Evolutionary conservation across 2,888 invertebrate species (phyloP).

Genomic region (Onthophagus sagittarius): DNA sequence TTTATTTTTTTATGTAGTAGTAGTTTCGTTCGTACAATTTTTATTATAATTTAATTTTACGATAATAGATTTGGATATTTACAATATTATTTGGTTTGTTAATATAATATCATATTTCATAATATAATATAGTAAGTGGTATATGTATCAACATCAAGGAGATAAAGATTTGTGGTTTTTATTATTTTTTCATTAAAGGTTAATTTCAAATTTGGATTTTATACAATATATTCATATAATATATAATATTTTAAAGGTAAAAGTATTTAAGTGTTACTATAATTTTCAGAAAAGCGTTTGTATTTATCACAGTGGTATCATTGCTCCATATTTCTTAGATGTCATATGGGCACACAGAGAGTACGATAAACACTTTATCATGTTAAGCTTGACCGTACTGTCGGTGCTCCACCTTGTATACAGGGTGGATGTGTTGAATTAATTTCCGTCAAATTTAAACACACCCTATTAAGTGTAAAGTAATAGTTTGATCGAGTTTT

Average conservation of each 20-base stretch:
- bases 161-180: conserved; percentile 20
- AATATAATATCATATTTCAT: conserved; percentile 13
- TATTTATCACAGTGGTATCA: conserved; percentile 52
- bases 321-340: conserved; percentile 48
- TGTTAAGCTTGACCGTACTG: background rate
- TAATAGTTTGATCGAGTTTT: background rate
- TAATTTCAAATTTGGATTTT: background rate
- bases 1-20: conserved; percentile 14
- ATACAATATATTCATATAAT: background rate
- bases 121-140: conserved; percentile 15
- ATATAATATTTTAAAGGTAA: conserved; percentile 33
- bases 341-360: conserved; percentile 1
- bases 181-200: background rate
- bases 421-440: background rate
- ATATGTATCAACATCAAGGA: conserved; percentile 23
- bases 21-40: conserved; percentile 5
- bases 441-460: background rate
- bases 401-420: background rate
- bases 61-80: conserved; percentile 15
- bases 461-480: background rate
- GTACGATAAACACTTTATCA: background rate
- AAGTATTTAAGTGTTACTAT: conserved; percentile 41
- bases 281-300: conserved; percentile 51
- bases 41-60: background rate
- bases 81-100: conserved; percentile 3